Evolutionary conservation across 2,797 vertebrate genomes (phyloP).

Genomic region (Tachyglossus aculeatus): DNA sequence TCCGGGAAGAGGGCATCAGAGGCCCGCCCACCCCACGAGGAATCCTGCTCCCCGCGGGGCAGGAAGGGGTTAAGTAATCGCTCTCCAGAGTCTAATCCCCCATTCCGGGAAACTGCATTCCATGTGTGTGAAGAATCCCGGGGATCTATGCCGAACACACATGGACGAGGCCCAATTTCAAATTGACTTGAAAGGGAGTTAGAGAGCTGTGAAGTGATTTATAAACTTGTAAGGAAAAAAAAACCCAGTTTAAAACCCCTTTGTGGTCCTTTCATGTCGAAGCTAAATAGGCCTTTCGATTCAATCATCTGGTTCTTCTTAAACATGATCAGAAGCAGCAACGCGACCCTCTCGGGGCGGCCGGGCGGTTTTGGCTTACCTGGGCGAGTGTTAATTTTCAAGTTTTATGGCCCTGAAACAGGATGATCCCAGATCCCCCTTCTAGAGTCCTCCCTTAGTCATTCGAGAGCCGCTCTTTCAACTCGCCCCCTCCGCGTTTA

Average conservation of each 20-base stretch:
- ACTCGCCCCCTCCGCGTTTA: no score
- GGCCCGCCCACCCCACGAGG: neutral
- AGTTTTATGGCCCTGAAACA: slow-evolving; percentile 17
- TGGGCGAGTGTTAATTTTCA: slow-evolving; percentile 19
- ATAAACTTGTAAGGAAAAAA: slow-evolving; percentile 58
- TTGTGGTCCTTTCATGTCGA: slow-evolving; percentile 42
- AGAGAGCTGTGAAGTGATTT: slow-evolving; percentile 56
- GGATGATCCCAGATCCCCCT: slow-evolving; percentile 4
- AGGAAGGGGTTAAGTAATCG: slow-evolving; percentile 7
- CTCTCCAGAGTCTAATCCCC: slow-evolving; percentile 34
- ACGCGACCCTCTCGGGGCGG: slow-evolving; percentile 13
- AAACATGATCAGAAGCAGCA: slow-evolving; percentile 36
- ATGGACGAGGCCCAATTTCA: slow-evolving; percentile 40
- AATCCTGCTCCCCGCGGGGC: slow-evolving; percentile 6
- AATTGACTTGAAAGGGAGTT: slow-evolving; percentile 56
- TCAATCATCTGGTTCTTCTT: slow-evolving; percentile 67
- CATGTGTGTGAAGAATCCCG: neutral
- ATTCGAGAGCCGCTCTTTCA: no score
- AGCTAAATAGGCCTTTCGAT: slow-evolving; percentile 14
- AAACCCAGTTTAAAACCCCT: slow-evolving; percentile 27
- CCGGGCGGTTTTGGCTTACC: slow-evolving; percentile 24
- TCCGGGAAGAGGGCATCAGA: slow-evolving; percentile 45
- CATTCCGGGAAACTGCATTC: neutral
- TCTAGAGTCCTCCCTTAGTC: neutral
- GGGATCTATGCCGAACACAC: slow-evolving; percentile 45